Evolutionary conservation across 2,888 invertebrate genomes (phyloP).

Genomic region (Philereme transversata): DNA sequence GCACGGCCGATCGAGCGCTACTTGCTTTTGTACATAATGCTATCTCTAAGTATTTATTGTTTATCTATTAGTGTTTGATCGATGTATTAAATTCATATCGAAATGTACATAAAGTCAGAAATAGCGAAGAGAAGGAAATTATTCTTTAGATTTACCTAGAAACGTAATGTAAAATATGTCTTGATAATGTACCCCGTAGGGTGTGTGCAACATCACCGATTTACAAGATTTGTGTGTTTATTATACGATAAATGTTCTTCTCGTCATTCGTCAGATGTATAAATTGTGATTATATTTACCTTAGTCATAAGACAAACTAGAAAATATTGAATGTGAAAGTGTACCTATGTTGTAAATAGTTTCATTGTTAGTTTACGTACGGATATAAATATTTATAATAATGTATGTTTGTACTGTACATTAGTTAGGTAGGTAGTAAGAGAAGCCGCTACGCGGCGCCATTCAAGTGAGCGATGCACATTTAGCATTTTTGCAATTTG

Average conservation of each 20-base stretch:
- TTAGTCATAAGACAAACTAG: slow-evolving; percentile 31
- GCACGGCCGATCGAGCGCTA: slow-evolving; percentile 59
- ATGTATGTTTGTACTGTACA: slow-evolving; percentile 32
- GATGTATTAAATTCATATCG: slow-evolving; percentile 48
- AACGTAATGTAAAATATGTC: slow-evolving; percentile 21
- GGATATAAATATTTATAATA: slow-evolving; percentile 23
- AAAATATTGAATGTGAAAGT: slow-evolving; percentile 29
- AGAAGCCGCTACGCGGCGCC: slow-evolving; percentile 18
- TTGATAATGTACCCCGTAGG: slow-evolving; percentile 20
- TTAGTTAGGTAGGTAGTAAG: slow-evolving; percentile 9
- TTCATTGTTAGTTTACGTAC: slow-evolving; percentile 2
- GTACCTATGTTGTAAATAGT: slow-evolving; percentile 37
- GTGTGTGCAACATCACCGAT: slow-evolving; percentile 14
- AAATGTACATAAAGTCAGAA: slow-evolving; percentile 35
- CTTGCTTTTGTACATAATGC: slow-evolving; percentile 81
- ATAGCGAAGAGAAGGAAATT: slow-evolving; percentile 16
- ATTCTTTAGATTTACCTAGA: slow-evolving; percentile 4
- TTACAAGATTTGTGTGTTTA: slow-evolving; percentile 23
- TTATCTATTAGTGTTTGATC: slow-evolving; percentile 68
- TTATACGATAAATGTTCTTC: slow-evolving; percentile 21
- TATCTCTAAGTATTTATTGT: slow-evolving; percentile 79
- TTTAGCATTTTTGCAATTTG: slow-evolving; percentile 72
- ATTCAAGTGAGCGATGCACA: slow-evolving; percentile 38
- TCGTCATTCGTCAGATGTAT: slow-evolving; percentile 21
- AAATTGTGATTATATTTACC: slow-evolving; percentile 32